Evolutionary conservation across 2,113 vertebrate species (phyloP).

Genomic region (Glareola pratincola): DNA sequence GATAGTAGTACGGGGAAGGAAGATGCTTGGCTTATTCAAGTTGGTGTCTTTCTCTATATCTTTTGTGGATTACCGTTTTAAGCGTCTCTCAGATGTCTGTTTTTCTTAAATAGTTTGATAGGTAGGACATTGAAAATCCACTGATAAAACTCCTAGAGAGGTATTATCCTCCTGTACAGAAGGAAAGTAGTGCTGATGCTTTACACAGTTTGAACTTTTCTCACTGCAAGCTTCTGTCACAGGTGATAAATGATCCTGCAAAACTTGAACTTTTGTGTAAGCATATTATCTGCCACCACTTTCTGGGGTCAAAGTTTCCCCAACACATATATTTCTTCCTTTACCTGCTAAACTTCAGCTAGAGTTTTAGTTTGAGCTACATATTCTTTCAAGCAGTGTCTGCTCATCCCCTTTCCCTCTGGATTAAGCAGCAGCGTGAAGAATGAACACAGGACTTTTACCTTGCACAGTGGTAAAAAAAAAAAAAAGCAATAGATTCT

Average conservation of each 20-base stretch:
- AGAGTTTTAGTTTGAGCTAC: background rate
- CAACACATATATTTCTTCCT: background rate
- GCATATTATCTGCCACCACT: background rate
- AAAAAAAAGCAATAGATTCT: background rate
- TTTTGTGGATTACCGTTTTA: background rate
- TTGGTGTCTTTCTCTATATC: background rate
- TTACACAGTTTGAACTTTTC: background rate
- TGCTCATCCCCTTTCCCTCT: background rate
- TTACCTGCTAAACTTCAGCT: background rate
- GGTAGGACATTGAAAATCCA: background rate
- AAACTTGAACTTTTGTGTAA: background rate
- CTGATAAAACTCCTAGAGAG: background rate
- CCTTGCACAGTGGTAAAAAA: background rate
- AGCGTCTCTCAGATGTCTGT: background rate
- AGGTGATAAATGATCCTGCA: slow-evolving; percentile 22
- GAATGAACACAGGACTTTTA: background rate
- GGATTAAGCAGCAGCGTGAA: background rate
- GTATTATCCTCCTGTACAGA: background rate
- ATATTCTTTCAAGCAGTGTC: background rate
- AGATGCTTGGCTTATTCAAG: background rate
- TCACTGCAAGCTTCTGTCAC: background rate
- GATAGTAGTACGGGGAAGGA: background rate
- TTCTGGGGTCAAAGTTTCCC: background rate
- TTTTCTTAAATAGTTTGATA: background rate
- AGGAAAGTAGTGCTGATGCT: background rate